Evolutionary conservation across 92 coral and sea anemone species (phyloP), one percentile per base, ranked within the genome.

Genomic region (Palythoa grandiflora): DNA sequence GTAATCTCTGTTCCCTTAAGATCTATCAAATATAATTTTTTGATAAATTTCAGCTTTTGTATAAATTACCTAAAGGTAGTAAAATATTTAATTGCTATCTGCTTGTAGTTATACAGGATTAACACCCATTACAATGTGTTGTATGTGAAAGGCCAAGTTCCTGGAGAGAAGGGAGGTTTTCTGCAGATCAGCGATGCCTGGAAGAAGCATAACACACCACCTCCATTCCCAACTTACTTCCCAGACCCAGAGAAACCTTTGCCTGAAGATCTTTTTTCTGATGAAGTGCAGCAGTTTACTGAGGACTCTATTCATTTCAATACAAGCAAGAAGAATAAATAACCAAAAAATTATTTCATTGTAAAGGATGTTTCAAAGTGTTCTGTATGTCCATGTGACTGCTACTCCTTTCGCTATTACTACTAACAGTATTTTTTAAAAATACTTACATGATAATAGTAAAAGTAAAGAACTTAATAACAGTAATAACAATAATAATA

Each of bases 171-270:
- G 72, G 99, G 99, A 10, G 98, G 96, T 38, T 89, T 89, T 68
- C 88, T 97, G 12, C 84, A 88, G 83, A 92, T 97, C 65, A 61
- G 92, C 0, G 99, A 97, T 70, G 94, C 98, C 28, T 92, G 96
- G 94, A 93, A 92, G 77, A 89, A 87, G 39, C 97, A 94, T 65
- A 77, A 88, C 38, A 88, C 76, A 19, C 93, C 99, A 38, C 98
- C 99, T 40, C 99, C 99, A 54, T 97, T 94, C 89, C 99, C 99
- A 61, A 97, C 99, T 50, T 95, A 92, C 70, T 92, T 95, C 61
- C 97, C 97, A 21, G 94, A 95, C 59, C 86, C 87, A 9, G 87
- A 94, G 44, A 93, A 93, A 48, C 93, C 97, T 19, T 66, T 93
- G 79, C 91, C 93, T 2, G 99, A 97, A 77, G 98, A 97, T 78